Evolutionary conservation across 2,888 invertebrate species (phyloP), one percentile per base, ranked within the genome.

Genomic region (Sympetrum striolatum): DNA sequence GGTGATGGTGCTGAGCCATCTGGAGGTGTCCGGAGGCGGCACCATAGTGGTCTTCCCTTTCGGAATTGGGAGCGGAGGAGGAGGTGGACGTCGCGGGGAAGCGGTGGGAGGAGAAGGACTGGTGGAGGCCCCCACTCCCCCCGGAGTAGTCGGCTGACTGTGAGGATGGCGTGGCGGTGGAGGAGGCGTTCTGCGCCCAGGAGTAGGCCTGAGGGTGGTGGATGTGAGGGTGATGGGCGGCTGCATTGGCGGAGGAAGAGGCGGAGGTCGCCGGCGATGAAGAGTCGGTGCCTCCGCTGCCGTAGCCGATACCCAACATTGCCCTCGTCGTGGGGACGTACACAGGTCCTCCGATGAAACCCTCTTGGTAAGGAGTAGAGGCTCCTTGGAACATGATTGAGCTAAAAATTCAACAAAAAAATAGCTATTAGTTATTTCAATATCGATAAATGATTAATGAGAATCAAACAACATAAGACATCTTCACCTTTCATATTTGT

Each of bases 21-120:
- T 37, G 22, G 60, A 64, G 60, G 60, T 73, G 80, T 5, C 18
- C 37, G 91, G 94, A 93, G 92, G 95, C 96, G 58, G 96, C 96
- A 91, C 96, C 96, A 37, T 60, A 86, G 60, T 60, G 37, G 86
- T 64, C 37, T n/a, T 64, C 64, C n/a, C 37, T n/a, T 35, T 35
- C 79, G 80, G 81, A 64, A 10, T 25, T 79, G n/a, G 60, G 58
- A 25, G 53, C 10, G 60, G 35, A 25, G 25, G 90, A 22, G 39
- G 44, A 31, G 15, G 73, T 48, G 80, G 81, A 25, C 86, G 39
- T 39, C 31, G 82, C 3, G 22, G 86, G 86, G 86, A 86, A 86
- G 37, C 86, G 86, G 86, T 86, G 86, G 8, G 86, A 58, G 82
- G 82, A 35, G 64, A 86, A 86, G 35, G 86, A 37, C 60, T 86